phyloP scores from a whole-genome alignment of 2,113 vertebrate species.

The Oostethus manadensis region DNA sequence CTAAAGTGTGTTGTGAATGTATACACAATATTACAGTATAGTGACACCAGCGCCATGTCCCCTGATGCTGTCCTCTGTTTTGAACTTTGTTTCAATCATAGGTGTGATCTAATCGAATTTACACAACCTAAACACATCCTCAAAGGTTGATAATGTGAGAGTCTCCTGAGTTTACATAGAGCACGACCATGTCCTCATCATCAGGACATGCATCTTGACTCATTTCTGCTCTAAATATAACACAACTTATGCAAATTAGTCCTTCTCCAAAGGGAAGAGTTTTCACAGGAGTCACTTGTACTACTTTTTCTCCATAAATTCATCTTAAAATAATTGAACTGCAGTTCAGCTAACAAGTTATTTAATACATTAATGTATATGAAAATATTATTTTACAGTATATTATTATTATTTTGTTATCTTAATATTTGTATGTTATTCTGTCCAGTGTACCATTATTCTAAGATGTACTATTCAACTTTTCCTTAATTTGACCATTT shows the following conservation, averaged over 20 bases:
- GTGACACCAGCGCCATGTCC: slow-evolving; percentile 7
- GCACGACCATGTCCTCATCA: neutral
- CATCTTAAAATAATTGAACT: neutral
- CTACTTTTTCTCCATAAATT: neutral
- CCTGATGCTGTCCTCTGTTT: slow-evolving; percentile 39
- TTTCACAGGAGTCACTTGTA: slow-evolving; percentile 1
- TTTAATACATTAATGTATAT: neutral
- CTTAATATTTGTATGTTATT: no score
- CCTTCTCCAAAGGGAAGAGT: neutral
- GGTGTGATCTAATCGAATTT: slow-evolving; percentile 40
- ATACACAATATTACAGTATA: neutral
- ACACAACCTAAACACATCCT: slow-evolving; percentile 21
- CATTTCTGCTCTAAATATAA: slow-evolving; percentile 19
- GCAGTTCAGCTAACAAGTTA: neutral
- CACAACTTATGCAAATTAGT: slow-evolving; percentile 9
- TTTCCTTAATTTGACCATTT: no score
- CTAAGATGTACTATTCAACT: no score
- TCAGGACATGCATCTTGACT: slow-evolving; percentile 7
- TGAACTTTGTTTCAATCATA: slow-evolving; percentile 40
- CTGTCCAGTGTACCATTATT: no score
- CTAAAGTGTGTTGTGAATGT: no score
- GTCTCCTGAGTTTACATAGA: slow-evolving; percentile 28
- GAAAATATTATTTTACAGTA: no score
- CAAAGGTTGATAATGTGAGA: slow-evolving; percentile 24
- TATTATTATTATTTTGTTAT: no score